phyloP scores from a whole-genome alignment of 1,140 invertebrate genomes.

The Hylaeus volcanicus region DNA sequence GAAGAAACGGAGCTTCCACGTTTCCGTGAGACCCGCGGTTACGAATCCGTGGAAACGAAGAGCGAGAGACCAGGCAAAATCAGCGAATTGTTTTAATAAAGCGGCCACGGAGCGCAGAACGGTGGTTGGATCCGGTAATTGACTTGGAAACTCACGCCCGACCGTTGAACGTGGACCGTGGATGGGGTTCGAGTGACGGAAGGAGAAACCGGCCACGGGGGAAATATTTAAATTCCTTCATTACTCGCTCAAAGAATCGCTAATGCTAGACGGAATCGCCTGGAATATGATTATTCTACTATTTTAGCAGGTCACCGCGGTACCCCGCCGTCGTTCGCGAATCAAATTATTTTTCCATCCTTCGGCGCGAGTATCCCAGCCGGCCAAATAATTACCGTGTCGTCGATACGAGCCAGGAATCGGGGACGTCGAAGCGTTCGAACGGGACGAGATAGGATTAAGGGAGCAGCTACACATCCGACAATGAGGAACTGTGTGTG shows the following conservation, averaged over 20 bases:
- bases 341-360: conserved; percentile 37
- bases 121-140: conserved; percentile 76
- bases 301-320: conserved; percentile 65
- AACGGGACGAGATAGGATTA: conserved; percentile 29
- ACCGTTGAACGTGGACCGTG: conserved; percentile 18
- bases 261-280: conserved; percentile 73
- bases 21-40: conserved; percentile 34
- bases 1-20: conserved; percentile 25
- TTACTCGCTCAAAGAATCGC: conserved; percentile 76
- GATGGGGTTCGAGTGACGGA: not conserved
- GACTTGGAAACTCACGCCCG: conserved; percentile 73
- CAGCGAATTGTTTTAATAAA: conserved; percentile 77
- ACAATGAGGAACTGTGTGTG: too few relatives aligned
- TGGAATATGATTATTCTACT: conserved; percentile 75
- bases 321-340: conserved; percentile 23
- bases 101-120: conserved; percentile 66
- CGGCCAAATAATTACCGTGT: conserved; percentile 12
- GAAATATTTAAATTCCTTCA: conserved; percentile 79
- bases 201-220: conserved; percentile 54
- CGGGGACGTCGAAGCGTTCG: not conserved
- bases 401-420: not conserved
- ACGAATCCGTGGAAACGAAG: conserved; percentile 18
- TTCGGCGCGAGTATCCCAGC: not conserved
- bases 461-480: too few relatives aligned
- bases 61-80: conserved; percentile 50